These are phyloP conservation scores for Paedocypris sp. DNA, from an alignment of 2,113 vertebrate species.

Conservation along the genomic window DNA sequence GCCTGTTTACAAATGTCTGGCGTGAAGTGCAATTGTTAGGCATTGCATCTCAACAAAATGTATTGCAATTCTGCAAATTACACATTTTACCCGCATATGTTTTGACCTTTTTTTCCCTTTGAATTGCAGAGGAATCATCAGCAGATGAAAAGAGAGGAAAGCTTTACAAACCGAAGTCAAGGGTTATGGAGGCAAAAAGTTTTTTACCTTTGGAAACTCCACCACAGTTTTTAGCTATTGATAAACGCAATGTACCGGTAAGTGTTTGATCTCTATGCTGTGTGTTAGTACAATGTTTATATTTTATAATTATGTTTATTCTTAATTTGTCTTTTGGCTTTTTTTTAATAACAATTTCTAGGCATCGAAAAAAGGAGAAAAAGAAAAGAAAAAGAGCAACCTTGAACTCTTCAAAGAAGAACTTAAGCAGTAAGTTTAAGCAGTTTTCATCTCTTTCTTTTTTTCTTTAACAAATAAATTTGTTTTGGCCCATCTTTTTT, in stretches of 20 bases:
- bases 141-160: slow-evolving; percentile 90
- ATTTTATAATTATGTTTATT: no score
- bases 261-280: no score
- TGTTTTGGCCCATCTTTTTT: background rate
- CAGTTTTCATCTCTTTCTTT: no score
- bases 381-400: slow-evolving; percentile 99
- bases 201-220: slow-evolving; percentile 80
- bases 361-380: slow-evolving; percentile 85
- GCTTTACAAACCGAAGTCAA: slow-evolving; percentile 91
- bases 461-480: background rate
- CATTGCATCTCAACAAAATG: no score
- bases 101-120: background rate
- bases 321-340: background rate
- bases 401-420: slow-evolving; percentile 98
- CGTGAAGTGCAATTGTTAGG: no score
- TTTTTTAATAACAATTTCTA: slow-evolving; percentile 42
- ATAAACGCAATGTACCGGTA: slow-evolving; percentile 91
- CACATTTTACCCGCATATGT: background rate
- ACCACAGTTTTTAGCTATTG: slow-evolving; percentile 77
- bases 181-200: slow-evolving; percentile 77
- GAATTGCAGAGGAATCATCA: slow-evolving; percentile 75
- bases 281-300: no score
- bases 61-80: background rate
- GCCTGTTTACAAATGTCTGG: no score
- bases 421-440: slow-evolving; percentile 89